Evolutionary conservation across 2,888 invertebrate species (phyloP).

Genomic region (Teleogryllus oceanicus): DNA sequence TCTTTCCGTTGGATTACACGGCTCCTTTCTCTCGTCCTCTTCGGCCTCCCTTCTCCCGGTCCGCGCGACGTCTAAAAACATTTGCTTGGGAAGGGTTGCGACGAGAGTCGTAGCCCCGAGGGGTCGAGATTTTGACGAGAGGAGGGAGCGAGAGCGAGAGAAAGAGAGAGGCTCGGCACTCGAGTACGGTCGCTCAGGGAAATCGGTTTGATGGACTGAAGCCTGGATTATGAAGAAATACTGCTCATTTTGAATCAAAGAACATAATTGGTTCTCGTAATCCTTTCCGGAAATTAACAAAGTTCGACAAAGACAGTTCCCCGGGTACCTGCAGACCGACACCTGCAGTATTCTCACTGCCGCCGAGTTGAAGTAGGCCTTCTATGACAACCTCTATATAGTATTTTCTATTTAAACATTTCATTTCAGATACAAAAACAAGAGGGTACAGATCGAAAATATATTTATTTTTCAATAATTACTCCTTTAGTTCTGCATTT

Average conservation of each 20-base stretch:
- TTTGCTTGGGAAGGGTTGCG: conserved; percentile 4
- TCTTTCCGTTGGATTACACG: conserved; percentile 31
- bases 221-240: conserved; percentile 5
- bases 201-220: conserved; percentile 1
- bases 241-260: conserved; percentile 18
- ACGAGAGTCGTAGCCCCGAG: no score
- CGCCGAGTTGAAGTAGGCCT: background rate
- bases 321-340: background rate
- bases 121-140: no score
- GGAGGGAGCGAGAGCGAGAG: background rate
- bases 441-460: no score
- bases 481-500: no score
- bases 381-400: no score
- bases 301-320: background rate
- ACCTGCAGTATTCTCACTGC: conserved; percentile 1
- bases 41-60: conserved; percentile 21
- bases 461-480: no score
- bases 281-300: conserved; percentile 8
- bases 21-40: conserved; percentile 1
- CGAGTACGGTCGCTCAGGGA: background rate
- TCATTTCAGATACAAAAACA: no score
- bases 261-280: conserved; percentile 1
- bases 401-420: no score
- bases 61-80: background rate
- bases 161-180: background rate